phyloP scores from a whole-genome alignment of 2,888 invertebrate species.

The Bedellia somnulentella region DNA sequence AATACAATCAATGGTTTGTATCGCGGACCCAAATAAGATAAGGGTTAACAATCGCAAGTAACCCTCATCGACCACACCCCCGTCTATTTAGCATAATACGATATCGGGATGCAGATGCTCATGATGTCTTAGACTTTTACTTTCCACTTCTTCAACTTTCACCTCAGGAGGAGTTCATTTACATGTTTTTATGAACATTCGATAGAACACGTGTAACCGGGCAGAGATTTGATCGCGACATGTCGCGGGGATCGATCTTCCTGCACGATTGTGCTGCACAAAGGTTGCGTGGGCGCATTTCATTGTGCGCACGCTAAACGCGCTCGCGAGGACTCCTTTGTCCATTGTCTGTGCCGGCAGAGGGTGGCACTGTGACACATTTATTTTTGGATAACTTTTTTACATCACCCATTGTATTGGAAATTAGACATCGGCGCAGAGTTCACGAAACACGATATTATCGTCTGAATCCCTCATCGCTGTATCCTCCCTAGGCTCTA shows the following conservation, averaged over 20 bases:
- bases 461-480: conserved; percentile 22
- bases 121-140: conserved; percentile 43
- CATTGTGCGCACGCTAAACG: conserved; percentile 33
- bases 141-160: conserved; percentile 54
- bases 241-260: conserved; percentile 28
- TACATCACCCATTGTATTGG: conserved; percentile 53
- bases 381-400: conserved; percentile 54
- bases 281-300: conserved; percentile 31
- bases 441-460: conserved; percentile 54
- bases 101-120: conserved; percentile 34
- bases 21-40: conserved; percentile 29
- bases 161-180: conserved; percentile 48
- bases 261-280: conserved; percentile 24
- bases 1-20: conserved; percentile 26
- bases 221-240: conserved; percentile 19
- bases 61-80: conserved; percentile 25
- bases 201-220: conserved; percentile 20
- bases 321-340: conserved; percentile 35
- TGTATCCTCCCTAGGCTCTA: conserved; percentile 27
- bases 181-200: conserved; percentile 24
- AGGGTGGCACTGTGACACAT: conserved; percentile 60
- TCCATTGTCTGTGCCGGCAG: conserved; percentile 43
- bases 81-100: conserved; percentile 38
- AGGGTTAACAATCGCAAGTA: conserved; percentile 29
- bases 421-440: conserved; percentile 49